Conservation (phyloP, 2,113 vertebrate species). For the Micromys minutus region DNA sequence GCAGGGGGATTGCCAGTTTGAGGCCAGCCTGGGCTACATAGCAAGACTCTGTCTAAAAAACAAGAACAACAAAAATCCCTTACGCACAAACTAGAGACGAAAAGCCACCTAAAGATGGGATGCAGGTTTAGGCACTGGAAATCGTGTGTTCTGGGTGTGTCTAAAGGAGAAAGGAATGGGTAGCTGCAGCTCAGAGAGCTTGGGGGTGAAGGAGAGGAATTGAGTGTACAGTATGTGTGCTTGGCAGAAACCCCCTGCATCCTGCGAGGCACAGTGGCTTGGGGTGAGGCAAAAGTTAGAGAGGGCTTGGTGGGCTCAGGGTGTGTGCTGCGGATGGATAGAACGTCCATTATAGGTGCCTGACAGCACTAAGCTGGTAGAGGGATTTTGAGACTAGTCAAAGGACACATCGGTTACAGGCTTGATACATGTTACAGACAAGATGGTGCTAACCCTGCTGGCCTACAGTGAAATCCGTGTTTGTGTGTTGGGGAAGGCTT, state of each 20-base stretch:
- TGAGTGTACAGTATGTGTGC: neutral
- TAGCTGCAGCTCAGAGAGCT: neutral
- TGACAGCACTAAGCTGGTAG: neutral
- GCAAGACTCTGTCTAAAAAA: neutral
- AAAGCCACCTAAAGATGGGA: neutral
- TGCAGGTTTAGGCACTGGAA: neutral
- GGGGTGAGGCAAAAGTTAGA: neutral
- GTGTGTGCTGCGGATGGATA: neutral
- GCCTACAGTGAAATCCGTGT: neutral
- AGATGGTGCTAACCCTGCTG: neutral
- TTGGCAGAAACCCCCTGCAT: neutral
- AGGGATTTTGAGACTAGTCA: neutral
- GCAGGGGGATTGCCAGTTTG: neutral
- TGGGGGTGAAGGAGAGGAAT: neutral
- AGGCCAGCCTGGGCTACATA: neutral
- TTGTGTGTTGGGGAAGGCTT: neutral
- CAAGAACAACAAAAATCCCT: neutral
- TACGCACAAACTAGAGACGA: neutral
- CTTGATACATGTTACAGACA: neutral
- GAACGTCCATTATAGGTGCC: neutral
- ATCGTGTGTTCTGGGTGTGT: neutral
- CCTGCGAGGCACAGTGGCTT: neutral
- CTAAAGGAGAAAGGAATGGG: neutral
- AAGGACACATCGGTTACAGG: accelerated
- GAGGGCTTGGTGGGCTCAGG: neutral